A percentile compares a stretch with the other conserved stretches of the same genome.
Evolutionary conservation across 1,140 invertebrate species (phyloP).

Genomic region (Ceratina australensis): DNA sequence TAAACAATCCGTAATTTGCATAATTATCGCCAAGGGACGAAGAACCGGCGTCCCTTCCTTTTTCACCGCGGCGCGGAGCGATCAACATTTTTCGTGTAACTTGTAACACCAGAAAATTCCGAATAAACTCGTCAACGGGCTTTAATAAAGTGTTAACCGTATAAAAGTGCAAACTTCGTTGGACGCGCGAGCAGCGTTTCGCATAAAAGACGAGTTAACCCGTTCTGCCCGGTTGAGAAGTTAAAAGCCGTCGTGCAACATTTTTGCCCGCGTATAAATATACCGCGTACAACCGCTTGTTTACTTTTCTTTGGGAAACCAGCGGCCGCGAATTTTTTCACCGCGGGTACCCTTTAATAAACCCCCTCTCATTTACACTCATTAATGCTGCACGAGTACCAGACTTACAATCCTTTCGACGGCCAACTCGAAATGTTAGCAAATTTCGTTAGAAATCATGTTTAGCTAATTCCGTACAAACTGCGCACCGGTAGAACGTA

Average conservation of each 20-base stretch:
- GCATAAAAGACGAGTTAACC: constrained; percentile 38
- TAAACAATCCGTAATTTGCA: constrained; percentile 8
- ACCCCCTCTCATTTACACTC: no score
- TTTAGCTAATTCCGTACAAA: no score
- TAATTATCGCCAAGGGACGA: not conserved
- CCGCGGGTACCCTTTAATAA: constrained; percentile 1
- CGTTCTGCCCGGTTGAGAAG: constrained; percentile 19
- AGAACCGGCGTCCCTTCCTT: not conserved
- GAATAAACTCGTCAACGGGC: constrained; percentile 30
- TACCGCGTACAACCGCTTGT: constrained; percentile 6
- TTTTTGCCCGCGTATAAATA: constrained; percentile 35
- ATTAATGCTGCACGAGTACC: not conserved
- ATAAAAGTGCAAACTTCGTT: constrained; percentile 39
- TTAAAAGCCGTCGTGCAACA: constrained; percentile 45
- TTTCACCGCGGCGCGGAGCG: not conserved
- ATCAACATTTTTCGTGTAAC: not conserved
- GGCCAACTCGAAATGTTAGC: not conserved
- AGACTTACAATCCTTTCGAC: not conserved
- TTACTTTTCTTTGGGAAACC: constrained; percentile 26
- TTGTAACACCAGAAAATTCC: constrained; percentile 2
- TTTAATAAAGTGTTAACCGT: constrained; percentile 33
- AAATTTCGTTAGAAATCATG: not conserved
- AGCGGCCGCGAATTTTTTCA: constrained; percentile 4
- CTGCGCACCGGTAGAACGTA: not conserved
- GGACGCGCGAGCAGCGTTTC: constrained; percentile 3